These are phyloP conservation scores for Acanthosepion esculentum DNA, from an alignment of 2,888 invertebrate species.

Conservation along the genomic window DNA sequence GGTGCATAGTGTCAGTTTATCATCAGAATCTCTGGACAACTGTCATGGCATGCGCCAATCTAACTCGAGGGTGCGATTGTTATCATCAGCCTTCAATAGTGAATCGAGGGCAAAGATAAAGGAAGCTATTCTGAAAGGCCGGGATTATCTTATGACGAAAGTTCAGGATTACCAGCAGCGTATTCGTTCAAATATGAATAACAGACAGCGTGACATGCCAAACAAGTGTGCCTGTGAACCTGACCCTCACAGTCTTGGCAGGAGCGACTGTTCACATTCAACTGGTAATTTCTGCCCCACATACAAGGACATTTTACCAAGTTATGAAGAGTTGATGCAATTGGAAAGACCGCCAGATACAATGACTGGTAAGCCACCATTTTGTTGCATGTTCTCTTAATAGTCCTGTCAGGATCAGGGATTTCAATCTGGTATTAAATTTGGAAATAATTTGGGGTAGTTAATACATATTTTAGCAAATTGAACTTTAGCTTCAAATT, in stretches of 20 bases:
- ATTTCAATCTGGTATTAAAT: no score
- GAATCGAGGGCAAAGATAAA: slow-evolving; percentile 43
- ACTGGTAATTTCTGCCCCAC: not conserved
- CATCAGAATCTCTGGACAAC: not conserved
- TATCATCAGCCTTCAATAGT: slow-evolving; percentile 37
- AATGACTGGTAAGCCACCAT: not conserved
- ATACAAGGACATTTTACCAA: slow-evolving; percentile 10
- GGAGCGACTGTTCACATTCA: not conserved
- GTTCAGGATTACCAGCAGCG: slow-evolving; percentile 39
- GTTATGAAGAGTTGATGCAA: not conserved
- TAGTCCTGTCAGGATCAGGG: no score
- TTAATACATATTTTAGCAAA: no score
- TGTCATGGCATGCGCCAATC: not conserved
- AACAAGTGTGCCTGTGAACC: not conserved
- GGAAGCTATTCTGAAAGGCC: slow-evolving; percentile 4
- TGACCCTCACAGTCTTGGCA: not conserved
- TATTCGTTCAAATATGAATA: slow-evolving; percentile 41
- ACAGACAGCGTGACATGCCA: not conserved
- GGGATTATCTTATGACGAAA: slow-evolving; percentile 41
- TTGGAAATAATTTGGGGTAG: no score
- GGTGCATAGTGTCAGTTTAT: not conserved
- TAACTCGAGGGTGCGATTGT: slow-evolving; percentile 8
- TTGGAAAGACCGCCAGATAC: not conserved
- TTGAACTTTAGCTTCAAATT: no score
- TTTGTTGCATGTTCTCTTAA: not conserved